Conservation (phyloP, 1,140 invertebrate genomes). For the Chelonus insularis region DNA sequence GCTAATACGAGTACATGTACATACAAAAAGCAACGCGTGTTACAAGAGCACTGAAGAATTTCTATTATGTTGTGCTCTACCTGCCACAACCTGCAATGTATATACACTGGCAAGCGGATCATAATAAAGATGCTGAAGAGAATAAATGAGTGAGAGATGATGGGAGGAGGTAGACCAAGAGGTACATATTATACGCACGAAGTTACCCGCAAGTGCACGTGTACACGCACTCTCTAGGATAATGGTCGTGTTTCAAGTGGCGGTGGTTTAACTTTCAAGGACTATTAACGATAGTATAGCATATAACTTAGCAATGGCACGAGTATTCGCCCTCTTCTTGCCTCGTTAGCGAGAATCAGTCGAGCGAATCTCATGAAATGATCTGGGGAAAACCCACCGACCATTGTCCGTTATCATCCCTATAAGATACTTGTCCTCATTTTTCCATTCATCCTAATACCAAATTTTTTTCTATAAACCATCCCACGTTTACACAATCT, state of each 20-base stretch:
- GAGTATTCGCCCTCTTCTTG: conserved; percentile 15
- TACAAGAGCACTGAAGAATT: neutral
- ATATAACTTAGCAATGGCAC: conserved; percentile 22
- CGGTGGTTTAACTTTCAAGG: conserved; percentile 47
- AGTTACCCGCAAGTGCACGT: conserved; percentile 29
- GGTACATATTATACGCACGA: neutral
- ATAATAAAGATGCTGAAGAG: neutral
- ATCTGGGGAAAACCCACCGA: neutral
- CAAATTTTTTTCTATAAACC: neutral
- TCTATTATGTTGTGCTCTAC: too few relatives aligned
- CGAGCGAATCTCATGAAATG: conserved; percentile 23
- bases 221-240: conserved; percentile 30
- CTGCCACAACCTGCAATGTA: neutral
- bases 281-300: conserved; percentile 38
- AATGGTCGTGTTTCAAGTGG: conserved; percentile 44
- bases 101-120: neutral
- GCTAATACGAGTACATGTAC: neutral
- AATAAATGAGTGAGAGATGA: neutral
- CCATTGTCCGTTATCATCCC: conserved; percentile 14
- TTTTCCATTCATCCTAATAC: too few relatives aligned
- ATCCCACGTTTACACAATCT: neutral
- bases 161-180: neutral
- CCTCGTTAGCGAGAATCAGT: conserved; percentile 40
- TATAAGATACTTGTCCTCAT: neutral
- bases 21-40: conserved; percentile 1